phyloP scores from a whole-genome alignment of 2,888 invertebrate genomes.

The Petrophora chlorosata region DNA sequence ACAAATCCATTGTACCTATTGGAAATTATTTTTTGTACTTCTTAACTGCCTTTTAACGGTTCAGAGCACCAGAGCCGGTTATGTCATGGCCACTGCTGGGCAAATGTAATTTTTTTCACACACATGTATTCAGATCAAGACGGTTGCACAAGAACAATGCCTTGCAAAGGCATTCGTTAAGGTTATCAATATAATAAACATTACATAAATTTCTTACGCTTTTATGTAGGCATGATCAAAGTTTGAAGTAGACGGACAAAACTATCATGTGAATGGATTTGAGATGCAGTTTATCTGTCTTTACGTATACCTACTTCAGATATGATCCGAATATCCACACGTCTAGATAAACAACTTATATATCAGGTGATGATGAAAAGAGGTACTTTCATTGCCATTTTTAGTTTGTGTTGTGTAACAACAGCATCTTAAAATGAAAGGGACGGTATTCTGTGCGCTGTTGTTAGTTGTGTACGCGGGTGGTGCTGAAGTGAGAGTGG shows the following conservation, averaged over 20 bases:
- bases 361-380: constrained; percentile 36
- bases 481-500: constrained; percentile 56
- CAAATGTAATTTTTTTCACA: constrained; percentile 34
- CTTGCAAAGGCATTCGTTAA: constrained; percentile 28
- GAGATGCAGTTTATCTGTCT: constrained; percentile 28
- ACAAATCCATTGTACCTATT: background rate
- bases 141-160: constrained; percentile 40
- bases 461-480: constrained; percentile 35
- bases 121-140: constrained; percentile 30
- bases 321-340: constrained; percentile 43
- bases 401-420: constrained; percentile 26
- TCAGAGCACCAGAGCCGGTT: constrained; percentile 22
- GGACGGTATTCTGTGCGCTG: constrained; percentile 34
- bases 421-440: constrained; percentile 38
- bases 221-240: constrained; percentile 10
- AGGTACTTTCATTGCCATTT: constrained; percentile 17
- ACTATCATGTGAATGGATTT: constrained; percentile 25
- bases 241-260: background rate
- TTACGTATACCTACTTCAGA: constrained; percentile 33
- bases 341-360: constrained; percentile 54
- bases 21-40: background rate
- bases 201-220: constrained; percentile 11
- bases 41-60: constrained; percentile 1
- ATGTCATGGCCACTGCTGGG: constrained; percentile 31
- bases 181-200: constrained; percentile 26